Conservation (phyloP, 2,888 invertebrate species). For the Gortyna flavago region DNA sequence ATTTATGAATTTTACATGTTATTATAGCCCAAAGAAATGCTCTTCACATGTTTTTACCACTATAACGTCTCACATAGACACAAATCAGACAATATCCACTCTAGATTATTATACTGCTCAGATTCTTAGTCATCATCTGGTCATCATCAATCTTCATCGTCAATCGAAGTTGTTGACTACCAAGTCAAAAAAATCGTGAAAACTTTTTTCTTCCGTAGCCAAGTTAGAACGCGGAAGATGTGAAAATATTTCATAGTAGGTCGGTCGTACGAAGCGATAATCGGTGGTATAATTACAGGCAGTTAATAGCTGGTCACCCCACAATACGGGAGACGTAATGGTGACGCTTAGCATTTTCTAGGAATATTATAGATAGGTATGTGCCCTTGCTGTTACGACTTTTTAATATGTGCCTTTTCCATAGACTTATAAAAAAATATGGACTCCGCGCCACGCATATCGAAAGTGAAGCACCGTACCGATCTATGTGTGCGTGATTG, state of each 20-base stretch:
- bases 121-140: not conserved
- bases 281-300: slow-evolving; percentile 39
- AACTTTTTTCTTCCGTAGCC: slow-evolving; percentile 8
- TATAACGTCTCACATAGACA: not conserved
- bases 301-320: slow-evolving; percentile 33
- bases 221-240: slow-evolving; percentile 33
- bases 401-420: too few species aligned
- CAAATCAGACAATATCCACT: not conserved
- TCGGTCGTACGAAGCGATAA: slow-evolving; percentile 37
- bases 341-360: slow-evolving; percentile 18
- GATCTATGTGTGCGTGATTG: too few species aligned
- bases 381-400: too few species aligned
- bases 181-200: not conserved
- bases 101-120: too few species aligned
- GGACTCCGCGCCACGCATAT: too few species aligned
- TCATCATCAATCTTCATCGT: not conserved
- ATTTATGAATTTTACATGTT: not conserved
- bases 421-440: too few species aligned
- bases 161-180: not conserved
- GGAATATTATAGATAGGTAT: not conserved
- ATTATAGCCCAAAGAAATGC: not conserved
- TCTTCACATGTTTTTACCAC: not conserved
- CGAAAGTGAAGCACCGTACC: too few species aligned
- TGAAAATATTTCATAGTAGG: slow-evolving; percentile 50
- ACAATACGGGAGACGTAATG: slow-evolving; percentile 2